phyloP scores from a whole-genome alignment of 2,113 vertebrate species.

The Vombatus ursinus region DNA sequence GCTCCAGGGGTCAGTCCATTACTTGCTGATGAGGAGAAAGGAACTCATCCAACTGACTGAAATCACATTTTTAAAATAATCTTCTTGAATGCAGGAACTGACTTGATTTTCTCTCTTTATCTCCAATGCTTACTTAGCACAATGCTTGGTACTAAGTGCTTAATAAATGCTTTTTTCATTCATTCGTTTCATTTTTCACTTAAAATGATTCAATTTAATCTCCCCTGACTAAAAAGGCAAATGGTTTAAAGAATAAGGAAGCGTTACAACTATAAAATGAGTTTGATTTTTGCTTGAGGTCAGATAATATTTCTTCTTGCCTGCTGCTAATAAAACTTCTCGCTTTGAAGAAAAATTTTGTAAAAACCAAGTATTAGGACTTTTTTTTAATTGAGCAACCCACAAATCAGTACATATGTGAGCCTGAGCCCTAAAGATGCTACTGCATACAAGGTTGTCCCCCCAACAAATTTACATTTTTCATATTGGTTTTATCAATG shows the following conservation, averaged over 20 bases:
- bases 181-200: neutral
- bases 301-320: constrained; percentile 2
- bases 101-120: neutral
- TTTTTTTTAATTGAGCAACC: neutral
- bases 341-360: constrained; percentile 22
- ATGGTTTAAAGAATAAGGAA: neutral
- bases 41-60: neutral
- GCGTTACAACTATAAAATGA: neutral
- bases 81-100: neutral
- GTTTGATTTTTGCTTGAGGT: neutral
- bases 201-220: neutral
- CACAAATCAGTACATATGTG: neutral
- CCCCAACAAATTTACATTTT: neutral
- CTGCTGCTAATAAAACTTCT: neutral
- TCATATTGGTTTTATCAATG: neutral
- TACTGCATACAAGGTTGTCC: neutral
- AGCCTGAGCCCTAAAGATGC: neutral
- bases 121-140: neutral
- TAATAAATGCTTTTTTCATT: neutral
- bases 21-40: neutral
- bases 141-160: neutral
- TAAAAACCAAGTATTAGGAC: neutral
- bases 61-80: neutral
- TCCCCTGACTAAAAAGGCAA: neutral
- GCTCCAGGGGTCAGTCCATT: neutral